phyloP scores from a whole-genome alignment of 1,140 invertebrate genomes.

The Sycobia sp. region DNA sequence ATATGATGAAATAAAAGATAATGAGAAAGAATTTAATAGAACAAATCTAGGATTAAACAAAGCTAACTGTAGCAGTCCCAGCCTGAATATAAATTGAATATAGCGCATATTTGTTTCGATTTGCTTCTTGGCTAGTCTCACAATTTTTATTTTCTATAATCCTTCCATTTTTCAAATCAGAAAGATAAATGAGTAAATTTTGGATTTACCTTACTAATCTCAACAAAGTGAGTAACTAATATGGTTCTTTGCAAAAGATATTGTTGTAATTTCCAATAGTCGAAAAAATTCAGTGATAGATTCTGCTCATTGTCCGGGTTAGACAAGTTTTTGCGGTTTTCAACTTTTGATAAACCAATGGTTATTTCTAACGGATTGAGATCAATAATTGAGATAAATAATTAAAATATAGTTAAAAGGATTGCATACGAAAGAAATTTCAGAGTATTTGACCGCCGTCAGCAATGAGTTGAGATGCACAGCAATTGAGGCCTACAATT shows the following conservation, averaged over 20 bases:
- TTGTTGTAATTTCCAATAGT: too few species aligned
- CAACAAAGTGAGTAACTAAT: too few species aligned
- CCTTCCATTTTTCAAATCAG: neutral
- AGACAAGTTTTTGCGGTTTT: too few species aligned
- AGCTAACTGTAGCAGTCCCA: neutral
- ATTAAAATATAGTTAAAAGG: too few species aligned
- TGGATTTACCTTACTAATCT: too few species aligned
- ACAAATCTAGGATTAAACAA: neutral
- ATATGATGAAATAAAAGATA: neutral
- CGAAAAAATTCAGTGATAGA: too few species aligned
- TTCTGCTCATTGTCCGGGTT: too few species aligned
- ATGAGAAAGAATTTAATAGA: neutral
- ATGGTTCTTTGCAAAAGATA: too few species aligned
- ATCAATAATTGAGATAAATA: neutral
- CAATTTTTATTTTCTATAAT: neutral
- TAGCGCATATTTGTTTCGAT: neutral
- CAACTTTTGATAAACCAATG: neutral
- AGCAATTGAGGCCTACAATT: slow-evolving; percentile 60
- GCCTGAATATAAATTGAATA: neutral
- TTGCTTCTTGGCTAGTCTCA: neutral
- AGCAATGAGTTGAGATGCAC: slow-evolving; percentile 48
- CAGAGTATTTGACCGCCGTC: too few species aligned
- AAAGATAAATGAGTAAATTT: too few species aligned
- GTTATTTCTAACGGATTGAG: slow-evolving; percentile 1
- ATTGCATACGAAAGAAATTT: too few species aligned